These are phyloP conservation scores for Lycaon pictus DNA, from an alignment of 2,113 vertebrate genomes.

Conservation along the genomic window DNA sequence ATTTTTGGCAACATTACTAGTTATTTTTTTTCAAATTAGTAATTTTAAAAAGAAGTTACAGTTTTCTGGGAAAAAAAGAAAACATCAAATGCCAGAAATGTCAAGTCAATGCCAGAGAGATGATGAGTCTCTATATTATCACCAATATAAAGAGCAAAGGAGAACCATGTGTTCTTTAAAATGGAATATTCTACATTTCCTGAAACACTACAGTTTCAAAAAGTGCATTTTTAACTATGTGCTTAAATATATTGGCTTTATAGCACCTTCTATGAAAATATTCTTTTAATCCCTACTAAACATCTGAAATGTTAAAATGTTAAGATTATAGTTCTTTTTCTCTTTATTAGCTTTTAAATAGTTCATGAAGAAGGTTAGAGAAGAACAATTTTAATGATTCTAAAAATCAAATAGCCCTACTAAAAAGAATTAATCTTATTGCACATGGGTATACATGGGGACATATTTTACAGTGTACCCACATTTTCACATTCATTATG, in stretches of 20 bases:
- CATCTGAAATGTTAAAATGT: not conserved
- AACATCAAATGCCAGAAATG: not conserved
- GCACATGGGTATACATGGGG: not conserved
- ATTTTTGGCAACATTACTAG: not conserved
- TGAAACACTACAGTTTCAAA: not conserved
- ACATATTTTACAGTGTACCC: not conserved
- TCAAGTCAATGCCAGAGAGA: not conserved
- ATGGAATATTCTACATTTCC: not conserved
- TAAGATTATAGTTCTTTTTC: not conserved
- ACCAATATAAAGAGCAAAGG: not conserved
- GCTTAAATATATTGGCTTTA: not conserved
- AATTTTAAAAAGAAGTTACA: not conserved
- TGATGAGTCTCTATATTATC: not conserved
- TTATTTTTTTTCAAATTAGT: not conserved
- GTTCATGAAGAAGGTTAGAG: not conserved
- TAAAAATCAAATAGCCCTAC: not conserved
- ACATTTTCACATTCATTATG: not conserved
- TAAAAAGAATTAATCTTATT: not conserved
- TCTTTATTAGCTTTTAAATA: slow-evolving; percentile 13
- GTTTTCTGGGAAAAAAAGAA: not conserved
- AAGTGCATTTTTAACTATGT: not conserved
- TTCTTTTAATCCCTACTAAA: slow-evolving; percentile 2
- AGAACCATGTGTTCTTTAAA: not conserved
- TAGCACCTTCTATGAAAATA: not conserved
- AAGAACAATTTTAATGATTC: not conserved